Evolutionary conservation across 2,888 invertebrate species (phyloP).

Genomic region (Amaurobius ferox): DNA sequence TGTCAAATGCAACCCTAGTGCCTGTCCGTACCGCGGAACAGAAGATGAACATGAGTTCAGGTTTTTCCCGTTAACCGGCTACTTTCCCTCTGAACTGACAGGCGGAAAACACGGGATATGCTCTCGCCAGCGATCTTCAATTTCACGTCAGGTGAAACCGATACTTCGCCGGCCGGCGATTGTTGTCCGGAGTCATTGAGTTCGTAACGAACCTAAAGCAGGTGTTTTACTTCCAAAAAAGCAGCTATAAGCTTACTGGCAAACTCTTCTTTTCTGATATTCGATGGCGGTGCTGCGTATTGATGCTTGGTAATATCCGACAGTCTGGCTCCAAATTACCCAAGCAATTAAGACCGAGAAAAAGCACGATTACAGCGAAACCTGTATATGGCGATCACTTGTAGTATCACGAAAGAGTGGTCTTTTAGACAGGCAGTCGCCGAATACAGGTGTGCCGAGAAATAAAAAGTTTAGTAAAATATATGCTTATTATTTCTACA

Average conservation of each 20-base stretch:
- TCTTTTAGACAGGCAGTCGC: too few species aligned
- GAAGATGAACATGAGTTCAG: slow-evolving; percentile 28
- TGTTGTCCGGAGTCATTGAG: neutral
- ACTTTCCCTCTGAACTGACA: slow-evolving; percentile 18
- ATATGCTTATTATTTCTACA: too few species aligned
- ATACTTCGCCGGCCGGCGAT: slow-evolving; percentile 26
- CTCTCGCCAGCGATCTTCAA: neutral
- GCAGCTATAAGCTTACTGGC: too few species aligned
- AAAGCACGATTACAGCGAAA: too few species aligned
- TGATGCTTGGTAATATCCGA: neutral
- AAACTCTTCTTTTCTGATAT: neutral
- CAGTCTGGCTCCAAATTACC: neutral
- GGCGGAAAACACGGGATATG: slow-evolving; percentile 2
- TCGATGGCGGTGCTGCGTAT: neutral
- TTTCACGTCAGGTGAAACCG: slow-evolving; percentile 20
- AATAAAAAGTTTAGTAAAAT: too few species aligned
- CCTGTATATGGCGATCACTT: too few species aligned
- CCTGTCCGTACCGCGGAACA: slow-evolving; percentile 21
- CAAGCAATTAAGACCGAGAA: too few species aligned
- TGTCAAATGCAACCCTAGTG: slow-evolving; percentile 15
- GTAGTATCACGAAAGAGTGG: too few species aligned
- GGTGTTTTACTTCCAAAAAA: slow-evolving; percentile 20
- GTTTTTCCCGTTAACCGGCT: slow-evolving; percentile 47
- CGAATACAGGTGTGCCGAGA: too few species aligned
- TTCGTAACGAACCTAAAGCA: neutral